Evolutionary conservation across 2,113 vertebrate genomes (phyloP).

Genomic region (Empidonax traillii): DNA sequence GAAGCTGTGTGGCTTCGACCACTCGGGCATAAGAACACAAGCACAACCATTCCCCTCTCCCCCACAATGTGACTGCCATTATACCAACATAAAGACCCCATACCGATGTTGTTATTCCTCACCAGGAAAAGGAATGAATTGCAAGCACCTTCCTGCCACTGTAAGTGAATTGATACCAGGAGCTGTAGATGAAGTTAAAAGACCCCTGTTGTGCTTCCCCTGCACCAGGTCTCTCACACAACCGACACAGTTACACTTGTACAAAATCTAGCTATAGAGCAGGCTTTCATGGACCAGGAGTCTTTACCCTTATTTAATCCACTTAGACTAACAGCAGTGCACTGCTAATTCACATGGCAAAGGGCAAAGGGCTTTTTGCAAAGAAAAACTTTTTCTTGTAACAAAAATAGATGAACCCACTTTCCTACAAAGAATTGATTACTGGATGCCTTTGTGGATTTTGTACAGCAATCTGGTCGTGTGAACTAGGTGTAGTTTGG

Average conservation of each 20-base stretch:
- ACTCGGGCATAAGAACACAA: not conserved
- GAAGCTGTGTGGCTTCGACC: not conserved
- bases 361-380: constrained; percentile 33
- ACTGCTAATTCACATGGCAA: constrained; percentile 31
- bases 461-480: not conserved
- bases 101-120: constrained; percentile 1
- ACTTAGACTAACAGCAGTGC: constrained; percentile 46
- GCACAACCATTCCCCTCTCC: not conserved
- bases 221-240: not conserved
- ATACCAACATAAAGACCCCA: constrained; percentile 33
- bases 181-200: constrained; percentile 21
- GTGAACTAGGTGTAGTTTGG: not conserved
- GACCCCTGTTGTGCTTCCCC: not conserved
- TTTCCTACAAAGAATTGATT: constrained; percentile 22
- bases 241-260: not conserved
- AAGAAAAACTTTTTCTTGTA: not conserved
- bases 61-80: not conserved
- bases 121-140: constrained; percentile 25
- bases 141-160: constrained; percentile 41
- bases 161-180: constrained; percentile 43
- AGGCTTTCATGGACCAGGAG: constrained; percentile 18
- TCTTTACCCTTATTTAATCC: constrained; percentile 53
- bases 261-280: constrained; percentile 20
- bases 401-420: not conserved
- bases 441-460: constrained; percentile 21